Evolutionary conservation across 2,888 invertebrate genomes (phyloP).

Genomic region (Cerceris ruficornis): DNA sequence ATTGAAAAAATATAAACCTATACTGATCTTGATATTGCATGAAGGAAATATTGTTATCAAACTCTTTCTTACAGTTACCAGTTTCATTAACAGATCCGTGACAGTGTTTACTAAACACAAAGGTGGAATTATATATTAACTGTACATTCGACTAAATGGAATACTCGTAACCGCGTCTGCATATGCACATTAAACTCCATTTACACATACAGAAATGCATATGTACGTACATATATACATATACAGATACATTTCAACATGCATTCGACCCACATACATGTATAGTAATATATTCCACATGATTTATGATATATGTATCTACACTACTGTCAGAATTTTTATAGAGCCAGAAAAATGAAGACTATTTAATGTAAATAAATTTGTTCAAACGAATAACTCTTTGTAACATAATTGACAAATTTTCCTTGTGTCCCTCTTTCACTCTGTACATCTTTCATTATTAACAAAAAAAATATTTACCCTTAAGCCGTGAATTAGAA

Average conservation of each 20-base stretch:
- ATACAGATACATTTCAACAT: conserved; percentile 1
- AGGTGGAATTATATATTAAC: conserved; percentile 21
- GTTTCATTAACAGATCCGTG: conserved; percentile 11
- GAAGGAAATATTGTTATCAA: conserved; percentile 22
- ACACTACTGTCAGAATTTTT: neutral
- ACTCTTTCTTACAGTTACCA: conserved; percentile 14
- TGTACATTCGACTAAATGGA: conserved; percentile 14
- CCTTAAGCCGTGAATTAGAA: neutral
- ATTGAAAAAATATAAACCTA: conserved; percentile 49
- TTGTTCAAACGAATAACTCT: neutral
- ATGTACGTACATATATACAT: conserved; percentile 9
- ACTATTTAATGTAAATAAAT: conserved; percentile 3
- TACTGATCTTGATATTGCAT: conserved; percentile 26
- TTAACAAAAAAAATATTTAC: neutral
- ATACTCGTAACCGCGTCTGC: conserved; percentile 25
- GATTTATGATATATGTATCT: conserved; percentile 4
- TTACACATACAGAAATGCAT: conserved; percentile 19
- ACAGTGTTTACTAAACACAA: conserved; percentile 16
- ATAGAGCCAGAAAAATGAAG: conserved; percentile 6
- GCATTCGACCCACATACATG: neutral
- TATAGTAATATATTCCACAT: conserved; percentile 7
- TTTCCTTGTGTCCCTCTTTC: neutral
- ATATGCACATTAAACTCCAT: conserved; percentile 14
- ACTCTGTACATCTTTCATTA: neutral
- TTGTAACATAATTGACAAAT: conserved; percentile 22